Conservation (phyloP, 2,797 vertebrate species). For the Alexandromys oeconomus region DNA sequence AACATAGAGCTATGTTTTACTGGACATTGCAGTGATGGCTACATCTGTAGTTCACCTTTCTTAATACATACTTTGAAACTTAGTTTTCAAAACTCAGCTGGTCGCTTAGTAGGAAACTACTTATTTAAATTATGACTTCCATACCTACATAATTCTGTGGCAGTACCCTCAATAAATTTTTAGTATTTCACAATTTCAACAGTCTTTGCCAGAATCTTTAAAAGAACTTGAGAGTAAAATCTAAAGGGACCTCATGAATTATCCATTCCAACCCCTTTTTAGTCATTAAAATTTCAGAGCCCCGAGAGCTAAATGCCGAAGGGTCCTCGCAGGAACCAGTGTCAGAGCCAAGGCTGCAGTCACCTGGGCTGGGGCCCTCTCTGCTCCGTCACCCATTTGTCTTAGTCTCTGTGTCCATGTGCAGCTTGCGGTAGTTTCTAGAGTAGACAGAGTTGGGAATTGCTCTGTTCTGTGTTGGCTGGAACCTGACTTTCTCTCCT, state of each 20-base stretch:
- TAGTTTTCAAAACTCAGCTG: background rate
- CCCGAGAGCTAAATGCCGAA: background rate
- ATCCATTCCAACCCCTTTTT: background rate
- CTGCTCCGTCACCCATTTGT: background rate
- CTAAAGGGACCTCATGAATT: conserved; percentile 21
- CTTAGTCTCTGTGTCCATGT: background rate
- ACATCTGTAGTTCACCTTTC: background rate
- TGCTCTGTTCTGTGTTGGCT: rapidly evolving
- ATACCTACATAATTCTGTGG: background rate
- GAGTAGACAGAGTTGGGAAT: background rate
- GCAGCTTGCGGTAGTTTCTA: background rate
- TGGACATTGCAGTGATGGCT: background rate
- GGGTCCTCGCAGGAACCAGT: background rate
- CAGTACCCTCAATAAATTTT: background rate
- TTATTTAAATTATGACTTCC: conserved; percentile 34
- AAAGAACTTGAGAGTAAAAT: background rate
- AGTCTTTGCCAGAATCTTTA: background rate
- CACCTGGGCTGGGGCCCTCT: background rate
- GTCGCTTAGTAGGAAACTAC: background rate
- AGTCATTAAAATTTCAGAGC: background rate
- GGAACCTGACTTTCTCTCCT: background rate
- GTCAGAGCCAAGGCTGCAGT: background rate
- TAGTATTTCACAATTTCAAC: conserved; percentile 5
- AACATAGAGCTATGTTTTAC: conserved; percentile 28
- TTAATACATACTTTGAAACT: background rate